Evolutionary conservation across 2,113 vertebrate species (phyloP), one percentile per base, ranked within the genome.

Genomic region (Condylura cristata): DNA sequence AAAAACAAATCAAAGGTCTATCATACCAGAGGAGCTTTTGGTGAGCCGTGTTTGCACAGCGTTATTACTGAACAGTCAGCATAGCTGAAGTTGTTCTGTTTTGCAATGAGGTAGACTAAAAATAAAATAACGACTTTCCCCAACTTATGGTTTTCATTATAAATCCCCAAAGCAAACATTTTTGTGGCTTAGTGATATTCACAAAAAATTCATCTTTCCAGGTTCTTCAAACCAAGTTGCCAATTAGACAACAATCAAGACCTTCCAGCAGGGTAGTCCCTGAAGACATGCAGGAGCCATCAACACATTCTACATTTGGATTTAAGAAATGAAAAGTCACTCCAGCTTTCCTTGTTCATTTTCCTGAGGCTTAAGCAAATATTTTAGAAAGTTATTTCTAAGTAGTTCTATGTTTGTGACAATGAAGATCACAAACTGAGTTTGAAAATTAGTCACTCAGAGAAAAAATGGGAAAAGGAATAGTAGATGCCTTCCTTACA

Each of bases 381-480:
- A 32, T 30, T 80, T 81, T 56, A 80, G 34, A 94, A 61, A n/a
- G 20, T 80, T 44, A 60, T 71, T 88, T 76, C 88, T 78, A 90
- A 94, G 34, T 46, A 70, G 44, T 66, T 93, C 30, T 87, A 72
- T 70, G 48, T n/a, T 63, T 74, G n/a, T 18, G 44, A 95, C 72
- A 70, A 70, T 28, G 66, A 86, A 72, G 51, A 63, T 81, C 89
- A n/a, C 75, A 76, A 87, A 68, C 6, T 26, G 24, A 86, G 39
- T 85, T 86, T 63, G 26, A 79, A 95, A 92, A 95, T 65, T 12
- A 90, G 48, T 85, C 51, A 63, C 51, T 70, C 53, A 37, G 44
- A 91, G 81, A 32, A 34, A 87, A 91, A 28, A 83, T 10, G 32
- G 17, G 48, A 51, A 24, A 68, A 68, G 34, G 13, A 66, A 28